A percentile compares a stretch with the other conserved stretches of the same genome.
These are phyloP conservation scores for Halocynthia aurantium DNA, from an alignment of 23 tunicate genomes.

Conservation along the genomic window DNA sequence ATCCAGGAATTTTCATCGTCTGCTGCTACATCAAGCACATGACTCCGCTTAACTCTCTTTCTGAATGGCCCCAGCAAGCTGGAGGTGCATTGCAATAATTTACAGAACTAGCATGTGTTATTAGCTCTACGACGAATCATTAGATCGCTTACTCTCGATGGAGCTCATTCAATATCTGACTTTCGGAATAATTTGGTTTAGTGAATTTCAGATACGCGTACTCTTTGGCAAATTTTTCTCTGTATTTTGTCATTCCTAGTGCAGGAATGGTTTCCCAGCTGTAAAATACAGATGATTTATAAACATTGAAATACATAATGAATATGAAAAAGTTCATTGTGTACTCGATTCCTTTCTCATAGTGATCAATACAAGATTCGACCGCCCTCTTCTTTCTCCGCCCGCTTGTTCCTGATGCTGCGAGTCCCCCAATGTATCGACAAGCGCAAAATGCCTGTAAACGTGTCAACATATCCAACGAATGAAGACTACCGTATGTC, in stretches of 20 bases:
- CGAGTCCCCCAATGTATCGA: constrained; percentile 1
- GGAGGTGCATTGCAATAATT: neutral
- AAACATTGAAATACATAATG: neutral
- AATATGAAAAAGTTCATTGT: neutral
- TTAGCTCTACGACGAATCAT: neutral
- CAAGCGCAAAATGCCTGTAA: constrained; percentile 10
- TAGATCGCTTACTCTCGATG: neutral
- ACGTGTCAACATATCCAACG: neutral
- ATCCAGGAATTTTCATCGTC: neutral
- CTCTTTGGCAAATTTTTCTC: neutral
- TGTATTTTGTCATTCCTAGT: neutral
- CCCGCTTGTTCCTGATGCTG: neutral
- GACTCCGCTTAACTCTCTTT: neutral
- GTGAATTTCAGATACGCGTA: neutral
- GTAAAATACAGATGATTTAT: neutral
- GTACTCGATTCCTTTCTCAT: constrained; percentile 3
- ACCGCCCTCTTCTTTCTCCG: neutral
- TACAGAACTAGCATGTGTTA: neutral
- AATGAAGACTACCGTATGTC: neutral
- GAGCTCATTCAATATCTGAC: neutral
- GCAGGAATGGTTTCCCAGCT: neutral
- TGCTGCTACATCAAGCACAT: neutral
- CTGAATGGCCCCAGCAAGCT: neutral
- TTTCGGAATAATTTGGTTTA: neutral
- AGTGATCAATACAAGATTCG: constrained; percentile 3